Percentiles rank a stretch among this genome's conserved stretches.
These are phyloP conservation scores for Drosophila baimaii DNA, from an alignment of 1,140 invertebrate species.

Conservation along the genomic window DNA sequence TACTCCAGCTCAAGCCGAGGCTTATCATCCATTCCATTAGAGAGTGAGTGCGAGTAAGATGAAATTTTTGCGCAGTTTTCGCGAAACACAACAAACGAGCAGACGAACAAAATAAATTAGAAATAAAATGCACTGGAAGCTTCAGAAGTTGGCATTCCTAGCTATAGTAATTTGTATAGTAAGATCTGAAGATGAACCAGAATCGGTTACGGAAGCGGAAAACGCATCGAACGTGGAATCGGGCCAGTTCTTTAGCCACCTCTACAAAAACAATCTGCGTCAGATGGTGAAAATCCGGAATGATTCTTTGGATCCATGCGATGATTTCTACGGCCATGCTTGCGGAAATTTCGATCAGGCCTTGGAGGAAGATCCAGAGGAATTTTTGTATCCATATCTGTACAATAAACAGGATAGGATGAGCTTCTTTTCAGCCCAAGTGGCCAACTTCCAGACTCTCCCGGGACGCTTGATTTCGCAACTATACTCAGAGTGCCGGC, in stretches of 20 bases:
- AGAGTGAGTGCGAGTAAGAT: constrained; percentile 20
- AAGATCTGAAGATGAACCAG: constrained; percentile 9
- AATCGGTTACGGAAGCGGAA: constrained; percentile 8
- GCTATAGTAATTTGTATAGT: constrained; percentile 12
- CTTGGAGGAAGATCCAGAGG: constrained; percentile 20
- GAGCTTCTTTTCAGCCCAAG: constrained; percentile 62
- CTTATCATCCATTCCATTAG: constrained; percentile 61
- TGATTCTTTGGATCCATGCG: constrained; percentile 54
- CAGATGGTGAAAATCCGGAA: constrained; percentile 62
- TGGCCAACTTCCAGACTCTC: constrained; percentile 54
- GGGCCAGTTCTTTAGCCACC: constrained; percentile 52
- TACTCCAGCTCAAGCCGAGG: constrained; percentile 27
- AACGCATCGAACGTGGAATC: constrained; percentile 25
- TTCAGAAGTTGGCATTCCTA: constrained; percentile 43
- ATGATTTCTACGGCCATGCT: constrained; percentile 75
- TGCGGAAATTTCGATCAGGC: constrained; percentile 58
- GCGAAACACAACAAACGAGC: constrained; percentile 56
- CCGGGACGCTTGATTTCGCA: constrained; percentile 53
- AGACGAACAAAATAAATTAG: constrained; percentile 33
- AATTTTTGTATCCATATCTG: constrained; percentile 62
- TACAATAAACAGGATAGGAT: constrained; percentile 76
- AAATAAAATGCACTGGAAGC: constrained; percentile 41
- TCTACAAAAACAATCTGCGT: constrained; percentile 60
- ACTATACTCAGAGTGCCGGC: constrained; percentile 61
- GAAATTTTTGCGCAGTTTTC: constrained; percentile 57